These are phyloP conservation scores for Misgurnus mizolepis DNA, from an alignment of 2,113 vertebrate genomes.

Conservation along the genomic window DNA sequence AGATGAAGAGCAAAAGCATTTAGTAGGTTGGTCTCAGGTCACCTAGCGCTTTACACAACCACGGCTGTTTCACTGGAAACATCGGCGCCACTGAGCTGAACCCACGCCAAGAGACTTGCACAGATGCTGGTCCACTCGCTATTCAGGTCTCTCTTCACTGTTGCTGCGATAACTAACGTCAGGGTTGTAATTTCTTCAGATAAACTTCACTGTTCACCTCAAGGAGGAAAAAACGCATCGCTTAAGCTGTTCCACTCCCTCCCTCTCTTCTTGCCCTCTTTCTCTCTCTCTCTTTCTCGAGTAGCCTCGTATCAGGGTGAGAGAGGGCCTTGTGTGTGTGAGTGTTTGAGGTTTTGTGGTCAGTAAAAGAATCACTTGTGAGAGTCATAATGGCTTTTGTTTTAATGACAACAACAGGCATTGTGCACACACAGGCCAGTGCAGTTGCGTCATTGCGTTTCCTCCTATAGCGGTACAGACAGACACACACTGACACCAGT, in stretches of 20 bases:
- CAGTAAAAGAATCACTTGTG: slow-evolving; percentile 43
- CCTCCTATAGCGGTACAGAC: slow-evolving; percentile 18
- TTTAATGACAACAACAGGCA: slow-evolving; percentile 38
- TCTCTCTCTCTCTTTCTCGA: neutral
- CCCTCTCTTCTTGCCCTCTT: slow-evolving; percentile 7
- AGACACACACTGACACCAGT: slow-evolving; percentile 48
- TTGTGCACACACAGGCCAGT: slow-evolving; percentile 27
- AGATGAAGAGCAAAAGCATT: neutral
- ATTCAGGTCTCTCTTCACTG: neutral
- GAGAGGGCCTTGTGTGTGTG: neutral
- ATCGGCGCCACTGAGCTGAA: slow-evolving; percentile 61
- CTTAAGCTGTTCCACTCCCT: slow-evolving; percentile 31
- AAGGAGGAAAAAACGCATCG: slow-evolving; percentile 30
- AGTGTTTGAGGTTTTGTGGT: slow-evolving; percentile 32
- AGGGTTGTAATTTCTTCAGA: slow-evolving; percentile 5
- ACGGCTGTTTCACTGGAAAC: slow-evolving; percentile 81
- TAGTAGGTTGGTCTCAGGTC: slow-evolving; percentile 24
- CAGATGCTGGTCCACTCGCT: slow-evolving; percentile 8
- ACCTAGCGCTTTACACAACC: slow-evolving; percentile 83
- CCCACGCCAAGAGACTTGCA: neutral
- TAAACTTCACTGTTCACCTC: slow-evolving; percentile 23
- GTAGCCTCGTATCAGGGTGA: slow-evolving; percentile 24
- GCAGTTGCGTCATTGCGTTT: slow-evolving; percentile 25
- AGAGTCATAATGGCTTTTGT: slow-evolving; percentile 48
- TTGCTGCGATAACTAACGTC: neutral